Evolutionary conservation across 2,797 vertebrate genomes (phyloP).

Genomic region (Neoniphon sammara): DNA sequence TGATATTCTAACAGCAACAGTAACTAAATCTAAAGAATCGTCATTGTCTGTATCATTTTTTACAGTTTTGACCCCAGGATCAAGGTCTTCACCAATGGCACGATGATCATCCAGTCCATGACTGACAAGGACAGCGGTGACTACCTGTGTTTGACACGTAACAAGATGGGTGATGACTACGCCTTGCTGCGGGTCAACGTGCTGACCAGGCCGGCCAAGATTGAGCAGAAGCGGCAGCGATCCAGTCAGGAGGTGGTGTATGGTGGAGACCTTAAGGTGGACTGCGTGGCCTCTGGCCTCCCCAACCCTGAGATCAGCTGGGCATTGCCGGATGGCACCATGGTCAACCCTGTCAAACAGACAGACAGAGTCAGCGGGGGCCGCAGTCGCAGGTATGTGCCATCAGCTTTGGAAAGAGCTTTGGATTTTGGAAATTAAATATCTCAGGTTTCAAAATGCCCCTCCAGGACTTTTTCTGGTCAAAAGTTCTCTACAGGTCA

Average conservation of each 20-base stretch:
- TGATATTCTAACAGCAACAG: no score
- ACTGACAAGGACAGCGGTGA: conserved; percentile 90
- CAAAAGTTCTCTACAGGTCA: no score
- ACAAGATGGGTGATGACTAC: conserved; percentile 91
- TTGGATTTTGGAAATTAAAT: no score
- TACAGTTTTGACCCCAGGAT: conserved; percentile 87
- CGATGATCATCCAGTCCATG: conserved; percentile 83
- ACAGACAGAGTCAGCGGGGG: conserved; percentile 74
- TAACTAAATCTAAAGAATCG: no score
- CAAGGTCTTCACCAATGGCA: conserved; percentile 88
- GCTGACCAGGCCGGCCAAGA: conserved; percentile 90
- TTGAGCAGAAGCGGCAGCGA: conserved; percentile 85
- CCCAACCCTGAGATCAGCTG: conserved; percentile 93
- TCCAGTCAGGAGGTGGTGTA: conserved; percentile 86
- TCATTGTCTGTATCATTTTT: conserved; percentile 1
- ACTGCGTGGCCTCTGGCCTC: conserved; percentile 93
- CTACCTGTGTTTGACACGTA: conserved; percentile 92
- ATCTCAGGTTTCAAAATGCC: neutral
- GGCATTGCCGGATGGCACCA: conserved; percentile 92
- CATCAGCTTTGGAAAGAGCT: no score
- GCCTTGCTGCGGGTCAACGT: conserved; percentile 86
- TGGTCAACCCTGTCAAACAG: conserved; percentile 87
- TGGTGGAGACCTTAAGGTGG: conserved; percentile 88
- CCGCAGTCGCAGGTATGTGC: conserved; percentile 79
- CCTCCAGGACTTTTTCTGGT: neutral